These are phyloP conservation scores for Petrocephalus sullivani DNA, from an alignment of 2,797 vertebrate genomes.

Conservation along the genomic window DNA sequence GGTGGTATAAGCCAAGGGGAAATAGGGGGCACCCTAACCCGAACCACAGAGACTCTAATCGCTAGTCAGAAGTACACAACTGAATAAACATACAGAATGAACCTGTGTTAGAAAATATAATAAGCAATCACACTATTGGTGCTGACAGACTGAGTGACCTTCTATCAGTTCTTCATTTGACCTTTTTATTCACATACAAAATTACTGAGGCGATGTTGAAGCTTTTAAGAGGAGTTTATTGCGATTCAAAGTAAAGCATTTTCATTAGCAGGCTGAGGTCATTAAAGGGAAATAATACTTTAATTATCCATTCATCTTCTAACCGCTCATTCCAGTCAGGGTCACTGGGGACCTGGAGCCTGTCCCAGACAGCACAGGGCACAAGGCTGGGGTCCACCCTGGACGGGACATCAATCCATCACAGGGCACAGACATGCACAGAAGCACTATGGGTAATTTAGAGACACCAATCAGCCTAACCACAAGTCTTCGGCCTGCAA, in stretches of 20 bases:
- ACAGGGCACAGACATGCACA: not conserved
- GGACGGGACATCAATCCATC: not conserved
- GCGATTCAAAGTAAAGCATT: conserved; percentile 53
- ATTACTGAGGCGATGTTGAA: conserved; percentile 55
- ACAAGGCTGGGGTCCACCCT: not conserved
- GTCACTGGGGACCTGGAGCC: not conserved
- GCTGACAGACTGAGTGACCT: not conserved
- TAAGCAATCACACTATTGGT: not conserved
- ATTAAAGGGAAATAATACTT: conserved; percentile 27
- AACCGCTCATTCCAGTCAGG: not conserved
- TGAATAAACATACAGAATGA: not conserved
- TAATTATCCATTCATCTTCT: not conserved
- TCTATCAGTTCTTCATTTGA: not conserved
- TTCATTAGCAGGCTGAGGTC: conserved; percentile 8
- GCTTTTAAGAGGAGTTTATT: conserved; percentile 57
- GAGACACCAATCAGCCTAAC: not conserved
- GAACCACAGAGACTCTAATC: not conserved
- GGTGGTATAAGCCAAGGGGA: not conserved
- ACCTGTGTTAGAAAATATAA: not conserved
- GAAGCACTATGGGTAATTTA: not conserved
- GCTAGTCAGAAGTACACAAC: not conserved
- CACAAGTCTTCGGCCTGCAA: not conserved
- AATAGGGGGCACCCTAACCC: not conserved
- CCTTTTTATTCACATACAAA: conserved; percentile 66
- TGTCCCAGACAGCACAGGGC: not conserved